Base-by-base conservation (phyloP, 2,888 invertebrate genomes). In the Hydropsyche betteni region DNA sequence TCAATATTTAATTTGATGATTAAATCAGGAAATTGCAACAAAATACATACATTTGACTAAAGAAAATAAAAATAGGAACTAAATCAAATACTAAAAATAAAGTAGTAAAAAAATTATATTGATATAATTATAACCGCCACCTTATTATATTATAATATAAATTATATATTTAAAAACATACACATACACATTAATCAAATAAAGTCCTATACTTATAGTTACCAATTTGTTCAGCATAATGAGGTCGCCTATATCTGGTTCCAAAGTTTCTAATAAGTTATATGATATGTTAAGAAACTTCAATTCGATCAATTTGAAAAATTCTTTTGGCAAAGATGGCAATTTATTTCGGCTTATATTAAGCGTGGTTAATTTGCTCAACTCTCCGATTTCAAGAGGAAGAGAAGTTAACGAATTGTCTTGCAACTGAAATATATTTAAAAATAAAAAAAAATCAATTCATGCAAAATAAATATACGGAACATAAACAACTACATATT, bases 151-250 rank as follows among this genome's bases (percentile, higher is more conserved):
- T 55, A 55, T n/a, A 6, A 55, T 16, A 55, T n/a, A 55, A 6
- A 55, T n/a, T 55, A 55, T 51, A 51, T 51, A 51, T 51, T 12
- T 51, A 51, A 12, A 64, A 12, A 68, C 34, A 68, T 68, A 50
- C n/a, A 44, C 38, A 64, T 64, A 24, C 34, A 64, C 8, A 64
- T 64, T 34, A 33, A 64, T 33, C 8, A 68, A 38, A 68, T 68
- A 38, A 38, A 12, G 4, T 5, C 8, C 4, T 38, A 68, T 38
- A 6, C n/a, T 6, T 4, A 68, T 68, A 24, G 64, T 85, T 87
- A 94, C 94, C 90, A 94, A 83, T 80, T 88, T 86, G 82, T 92
- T 91, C 76, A 97, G 86, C 91, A 93, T 93, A 74, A 92, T 90
- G 78, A 97, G 86, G 84, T 94, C 92, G 74, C 93, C 93, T 81